Base-by-base conservation (phyloP, 2,888 invertebrate genomes). In the Onthophagus sagittarius region DNA sequence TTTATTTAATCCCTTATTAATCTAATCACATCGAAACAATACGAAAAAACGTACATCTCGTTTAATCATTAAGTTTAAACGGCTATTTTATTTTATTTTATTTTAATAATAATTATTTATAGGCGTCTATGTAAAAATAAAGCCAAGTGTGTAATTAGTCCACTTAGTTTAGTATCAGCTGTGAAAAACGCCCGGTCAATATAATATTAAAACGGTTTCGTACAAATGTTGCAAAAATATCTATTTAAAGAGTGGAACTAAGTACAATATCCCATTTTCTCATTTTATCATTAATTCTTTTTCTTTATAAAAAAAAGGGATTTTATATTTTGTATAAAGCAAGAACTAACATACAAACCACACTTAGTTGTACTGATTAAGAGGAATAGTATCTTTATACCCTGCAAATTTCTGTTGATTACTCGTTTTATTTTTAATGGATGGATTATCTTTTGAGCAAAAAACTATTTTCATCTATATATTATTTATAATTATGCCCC, bases 371-470 rank as follows among this genome's bases (percentile, higher is more conserved):
- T 78, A 78, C 78, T 78, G 77, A 71, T 76, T 67, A 76, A 75
- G 74, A 77, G 77, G 76, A 77, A 77, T 77, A 77, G 75, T 81
- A 81, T 31, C 32, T 67, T 32, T 67, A 79, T 84, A 84, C 84
- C 84, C 84, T 84, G 84, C 82, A 76, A 75, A 75, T 80, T 81
- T 78, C 80, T 78, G 80, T 79, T 79, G 81, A 81, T 77, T 79
- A 79, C 78, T 81, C 79, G 79, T 80, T 80, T n/a, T 80, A 79
- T 78, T 78, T 75, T 79, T 79, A 83, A 83, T 85, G 84, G 84
- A 85, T 84, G 84, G 85, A 85, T 84, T 84, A 84, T 80, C 83
- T 84, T 84, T 85, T 85, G 84, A 84, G 84, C 84, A 83, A 83
- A 72, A 32, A 74, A 70, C 67, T 73, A 74, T 74, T 72, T 72